A percentile compares a stretch with the other conserved stretches of the same genome.
These are phyloP conservation scores for Athalia rosae DNA, from an alignment of 2,888 invertebrate species.

Conservation along the genomic window DNA sequence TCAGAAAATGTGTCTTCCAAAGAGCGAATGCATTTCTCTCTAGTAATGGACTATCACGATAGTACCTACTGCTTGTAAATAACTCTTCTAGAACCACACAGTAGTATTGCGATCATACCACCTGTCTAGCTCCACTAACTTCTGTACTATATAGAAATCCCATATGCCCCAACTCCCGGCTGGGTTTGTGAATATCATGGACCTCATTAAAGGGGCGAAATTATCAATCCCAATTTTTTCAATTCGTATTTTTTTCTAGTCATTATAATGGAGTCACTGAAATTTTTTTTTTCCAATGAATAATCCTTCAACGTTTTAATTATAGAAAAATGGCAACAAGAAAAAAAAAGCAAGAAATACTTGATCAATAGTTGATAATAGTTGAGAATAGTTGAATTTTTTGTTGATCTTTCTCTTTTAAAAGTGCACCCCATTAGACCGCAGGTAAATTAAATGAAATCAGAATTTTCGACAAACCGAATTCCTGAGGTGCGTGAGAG, in stretches of 20 bases:
- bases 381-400: conserved; percentile 2
- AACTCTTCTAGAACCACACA: conserved; percentile 61
- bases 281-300: background rate
- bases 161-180: conserved; percentile 66
- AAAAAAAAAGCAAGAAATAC: background rate
- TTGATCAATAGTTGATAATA: background rate
- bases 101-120: conserved; percentile 63
- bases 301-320: background rate
- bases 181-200: conserved; percentile 70
- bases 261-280: background rate
- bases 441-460: conserved; percentile 21
- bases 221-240: conserved; percentile 57
- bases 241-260: conserved; percentile 1
- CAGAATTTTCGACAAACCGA: background rate
- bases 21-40: conserved; percentile 63
- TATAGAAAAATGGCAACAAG: background rate
- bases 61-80: conserved; percentile 72
- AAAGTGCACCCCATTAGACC: background rate
- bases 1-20: conserved; percentile 92
- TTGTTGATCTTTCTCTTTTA: background rate
- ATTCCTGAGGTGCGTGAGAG: conserved; percentile 4
- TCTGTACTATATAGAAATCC: conserved; percentile 52
- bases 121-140: conserved; percentile 65
- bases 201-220: conserved; percentile 72
- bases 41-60: conserved; percentile 51